Percentiles rank a stretch among this genome's conserved stretches.
Conservation (phyloP, 2,797 vertebrate genomes). For the Anniella stebbinsi region DNA sequence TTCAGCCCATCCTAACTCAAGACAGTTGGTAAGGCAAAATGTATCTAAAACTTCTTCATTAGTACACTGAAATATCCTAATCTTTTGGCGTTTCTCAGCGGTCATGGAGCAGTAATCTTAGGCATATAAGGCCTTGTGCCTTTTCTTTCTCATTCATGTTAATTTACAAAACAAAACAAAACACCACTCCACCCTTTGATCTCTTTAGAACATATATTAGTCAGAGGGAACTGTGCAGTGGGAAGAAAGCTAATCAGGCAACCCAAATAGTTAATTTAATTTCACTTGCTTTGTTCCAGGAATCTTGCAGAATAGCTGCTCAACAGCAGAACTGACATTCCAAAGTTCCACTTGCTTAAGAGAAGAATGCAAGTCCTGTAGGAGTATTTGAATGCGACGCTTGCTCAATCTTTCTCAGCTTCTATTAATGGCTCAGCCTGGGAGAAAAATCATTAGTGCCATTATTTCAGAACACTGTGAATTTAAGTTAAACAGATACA, state of each 20-base stretch:
- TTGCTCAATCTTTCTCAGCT: not conserved
- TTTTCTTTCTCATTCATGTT: not conserved
- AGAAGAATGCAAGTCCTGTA: not conserved
- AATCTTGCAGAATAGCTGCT: constrained; percentile 3
- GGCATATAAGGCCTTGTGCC: not conserved
- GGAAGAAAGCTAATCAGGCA: not conserved
- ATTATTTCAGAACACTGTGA: not conserved
- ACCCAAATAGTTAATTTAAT: not conserved
- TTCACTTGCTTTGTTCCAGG: not conserved
- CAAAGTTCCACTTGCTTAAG: not conserved
- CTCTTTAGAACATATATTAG: constrained; percentile 15
- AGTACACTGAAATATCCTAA: not conserved
- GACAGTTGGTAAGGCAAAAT: not conserved
- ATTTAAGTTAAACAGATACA: not conserved
- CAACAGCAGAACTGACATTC: not conserved
- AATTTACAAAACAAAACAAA: not conserved
- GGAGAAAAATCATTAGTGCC: not conserved
- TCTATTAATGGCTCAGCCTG: not conserved
- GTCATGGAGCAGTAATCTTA: not conserved
- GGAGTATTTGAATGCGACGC: not conserved
- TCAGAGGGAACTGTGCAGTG: not conserved
- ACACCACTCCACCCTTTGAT: not conserved
- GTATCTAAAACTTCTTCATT: not conserved
- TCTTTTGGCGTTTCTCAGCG: not conserved
- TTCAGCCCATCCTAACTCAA: not conserved